Evolutionary conservation across 2,888 invertebrate genomes (phyloP), one percentile per base, ranked within the genome.

Genomic region (Drosophila falleni): DNA sequence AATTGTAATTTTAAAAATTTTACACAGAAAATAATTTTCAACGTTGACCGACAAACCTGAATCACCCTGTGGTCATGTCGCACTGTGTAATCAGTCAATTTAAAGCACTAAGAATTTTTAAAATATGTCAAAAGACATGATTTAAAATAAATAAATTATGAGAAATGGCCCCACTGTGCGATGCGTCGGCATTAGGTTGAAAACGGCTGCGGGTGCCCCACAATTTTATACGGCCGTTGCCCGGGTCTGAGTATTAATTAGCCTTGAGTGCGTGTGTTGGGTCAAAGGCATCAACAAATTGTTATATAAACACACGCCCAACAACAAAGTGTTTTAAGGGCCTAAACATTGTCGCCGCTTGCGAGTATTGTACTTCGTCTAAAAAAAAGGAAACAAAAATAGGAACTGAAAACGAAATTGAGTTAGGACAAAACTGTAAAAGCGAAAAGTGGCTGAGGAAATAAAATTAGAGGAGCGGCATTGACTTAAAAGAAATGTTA

Each of bases 261-360:
- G 84, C 78, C 80, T 82, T 83, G 87, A 85, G 89, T 88, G 84
- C 84, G 84, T 88, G 88, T 72, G 73, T 63, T 63, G 60, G 61
- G 73, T 63, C 71, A 72, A 87, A 82, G 77, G 73, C 85, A 85
- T 74, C 71, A 77, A 80, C 86, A 86, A 84, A 88, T 85, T 80
- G 84, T 88, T 85, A 88, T 78, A 83, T 86, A 80, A 87, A 69
- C 74, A 64, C 86, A 80, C 71, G 72, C 87, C 80, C 66, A 77
- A 64, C 85, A 82, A 82, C 85, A 82, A 87, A 82, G 62, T 80
- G 71, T 69, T 87, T 74, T 71, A 68, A 71, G 80, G 44, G 73
- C 87, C 72, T 56, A 77, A 87, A 77, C 82, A 83, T 81, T 85
- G 74, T 78, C 87, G 77, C 74, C 77, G 71, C 67, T 87, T 67